A percentile compares a stretch with the other conserved stretches of the same genome.
phyloP scores from a whole-genome alignment of 2,113 vertebrate genomes.

The Microtus oregoni region DNA sequence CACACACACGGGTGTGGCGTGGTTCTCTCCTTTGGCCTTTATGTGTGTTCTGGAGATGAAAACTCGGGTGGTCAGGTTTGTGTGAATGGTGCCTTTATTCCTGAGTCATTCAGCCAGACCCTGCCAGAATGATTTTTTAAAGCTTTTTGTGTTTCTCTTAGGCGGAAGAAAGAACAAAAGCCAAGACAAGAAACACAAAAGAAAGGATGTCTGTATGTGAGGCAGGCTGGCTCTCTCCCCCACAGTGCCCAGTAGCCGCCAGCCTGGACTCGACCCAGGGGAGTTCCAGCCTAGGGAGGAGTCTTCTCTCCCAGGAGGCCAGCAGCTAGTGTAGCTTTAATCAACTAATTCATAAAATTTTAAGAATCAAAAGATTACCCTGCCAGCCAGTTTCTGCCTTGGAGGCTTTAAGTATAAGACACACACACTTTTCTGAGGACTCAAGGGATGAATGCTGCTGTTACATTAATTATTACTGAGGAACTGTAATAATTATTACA shows the following conservation, averaged over 20 bases:
- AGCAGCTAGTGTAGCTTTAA: background rate
- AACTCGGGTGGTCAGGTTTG: background rate
- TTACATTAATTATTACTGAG: background rate
- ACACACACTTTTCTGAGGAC: background rate
- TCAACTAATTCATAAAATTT: background rate
- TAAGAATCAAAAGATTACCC: background rate
- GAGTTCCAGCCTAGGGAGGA: background rate
- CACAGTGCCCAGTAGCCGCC: fast-evolving
- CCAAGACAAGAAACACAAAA: background rate
- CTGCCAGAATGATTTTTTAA: background rate
- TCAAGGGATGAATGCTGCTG: background rate
- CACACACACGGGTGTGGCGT: too few species aligned
- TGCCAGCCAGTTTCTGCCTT: background rate
- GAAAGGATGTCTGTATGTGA: background rate
- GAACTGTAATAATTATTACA: background rate
- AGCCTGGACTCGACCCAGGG: background rate
- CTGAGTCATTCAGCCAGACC: background rate
- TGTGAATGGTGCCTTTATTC: background rate
- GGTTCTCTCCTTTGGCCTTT: background rate
- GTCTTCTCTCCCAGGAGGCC: background rate
- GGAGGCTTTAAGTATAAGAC: background rate
- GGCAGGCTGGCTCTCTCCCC: fast-evolving
- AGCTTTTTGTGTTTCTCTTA: background rate
- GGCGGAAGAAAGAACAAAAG: background rate
- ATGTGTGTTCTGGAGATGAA: background rate